Conservation (phyloP, 1,140 invertebrate genomes). For the Anastrepha ludens region DNA sequence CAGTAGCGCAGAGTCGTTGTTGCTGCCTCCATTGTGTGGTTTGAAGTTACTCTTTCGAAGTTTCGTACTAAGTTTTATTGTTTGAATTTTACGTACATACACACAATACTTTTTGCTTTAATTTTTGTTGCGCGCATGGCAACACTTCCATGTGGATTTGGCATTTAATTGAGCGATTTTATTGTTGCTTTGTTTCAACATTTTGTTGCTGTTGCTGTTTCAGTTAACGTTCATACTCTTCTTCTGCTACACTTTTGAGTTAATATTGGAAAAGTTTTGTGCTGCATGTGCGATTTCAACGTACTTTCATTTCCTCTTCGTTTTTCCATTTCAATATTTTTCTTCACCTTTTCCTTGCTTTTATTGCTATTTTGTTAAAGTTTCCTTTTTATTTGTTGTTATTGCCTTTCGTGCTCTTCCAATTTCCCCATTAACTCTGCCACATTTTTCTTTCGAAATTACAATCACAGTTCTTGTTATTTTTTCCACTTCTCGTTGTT, state of each 20-base stretch:
- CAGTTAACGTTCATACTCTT: neutral
- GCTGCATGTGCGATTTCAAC: neutral
- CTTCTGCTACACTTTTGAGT: neutral
- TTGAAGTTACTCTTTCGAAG: neutral
- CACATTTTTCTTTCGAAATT: no score
- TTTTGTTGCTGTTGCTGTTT: neutral
- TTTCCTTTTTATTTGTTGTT: neutral
- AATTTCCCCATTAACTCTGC: no score
- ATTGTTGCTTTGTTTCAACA: neutral
- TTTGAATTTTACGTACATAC: neutral
- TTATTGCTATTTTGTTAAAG: neutral
- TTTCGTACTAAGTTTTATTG: neutral
- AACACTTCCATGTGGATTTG: neutral
- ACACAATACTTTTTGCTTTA: neutral
- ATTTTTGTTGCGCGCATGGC: neutral
- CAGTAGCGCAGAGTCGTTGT: neutral
- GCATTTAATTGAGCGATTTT: constrained; percentile 19
- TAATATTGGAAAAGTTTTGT: neutral
- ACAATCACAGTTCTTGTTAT: no score
- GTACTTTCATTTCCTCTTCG: no score
- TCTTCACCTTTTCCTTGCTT: neutral
- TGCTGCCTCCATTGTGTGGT: neutral
- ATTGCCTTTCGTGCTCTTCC: neutral
- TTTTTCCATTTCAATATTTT: neutral
- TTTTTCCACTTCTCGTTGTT: no score